Percentiles rank a stretch among this genome's conserved stretches.
phyloP scores from a whole-genome alignment of 2,797 vertebrate species.

The Crocidura indochinensis region DNA sequence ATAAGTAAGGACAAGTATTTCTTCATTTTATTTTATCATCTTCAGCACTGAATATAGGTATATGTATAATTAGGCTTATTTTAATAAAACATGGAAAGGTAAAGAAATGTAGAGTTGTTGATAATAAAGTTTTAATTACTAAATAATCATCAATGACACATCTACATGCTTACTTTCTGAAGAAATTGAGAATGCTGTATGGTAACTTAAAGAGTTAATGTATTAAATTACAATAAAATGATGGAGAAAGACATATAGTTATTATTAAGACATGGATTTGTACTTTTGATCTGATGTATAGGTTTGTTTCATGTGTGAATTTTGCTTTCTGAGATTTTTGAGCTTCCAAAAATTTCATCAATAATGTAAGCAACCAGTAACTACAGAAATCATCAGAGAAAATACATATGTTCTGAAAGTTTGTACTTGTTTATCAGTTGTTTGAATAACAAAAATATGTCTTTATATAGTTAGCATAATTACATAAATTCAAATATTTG shows the following conservation, averaged over 20 bases:
- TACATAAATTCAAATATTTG: not conserved
- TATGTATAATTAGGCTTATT: not conserved
- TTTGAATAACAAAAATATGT: constrained; percentile 44
- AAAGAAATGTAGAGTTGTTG: not conserved
- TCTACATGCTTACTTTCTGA: not conserved
- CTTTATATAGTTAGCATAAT: constrained; percentile 42
- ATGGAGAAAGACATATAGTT: not conserved
- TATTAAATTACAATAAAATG: constrained; percentile 31
- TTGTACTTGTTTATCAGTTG: not conserved
- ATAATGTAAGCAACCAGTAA: not conserved
- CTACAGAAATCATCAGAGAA: constrained; percentile 51
- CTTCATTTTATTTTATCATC: not conserved
- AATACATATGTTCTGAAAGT: constrained; percentile 13
- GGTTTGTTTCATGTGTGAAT: not conserved
- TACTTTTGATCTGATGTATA: not conserved
- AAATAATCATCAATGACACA: not conserved
- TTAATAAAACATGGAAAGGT: not conserved
- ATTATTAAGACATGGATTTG: constrained; percentile 33
- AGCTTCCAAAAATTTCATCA: constrained; percentile 23
- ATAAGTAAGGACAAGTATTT: not conserved
- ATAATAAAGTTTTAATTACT: constrained; percentile 56
- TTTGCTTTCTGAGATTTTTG: constrained; percentile 48
- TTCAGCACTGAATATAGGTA: not conserved
- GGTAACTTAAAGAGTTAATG: constrained; percentile 32
- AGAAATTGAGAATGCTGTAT: not conserved